Base-by-base conservation (phyloP, 2,113 vertebrate species). In the Seriola quinqueradiata region DNA sequence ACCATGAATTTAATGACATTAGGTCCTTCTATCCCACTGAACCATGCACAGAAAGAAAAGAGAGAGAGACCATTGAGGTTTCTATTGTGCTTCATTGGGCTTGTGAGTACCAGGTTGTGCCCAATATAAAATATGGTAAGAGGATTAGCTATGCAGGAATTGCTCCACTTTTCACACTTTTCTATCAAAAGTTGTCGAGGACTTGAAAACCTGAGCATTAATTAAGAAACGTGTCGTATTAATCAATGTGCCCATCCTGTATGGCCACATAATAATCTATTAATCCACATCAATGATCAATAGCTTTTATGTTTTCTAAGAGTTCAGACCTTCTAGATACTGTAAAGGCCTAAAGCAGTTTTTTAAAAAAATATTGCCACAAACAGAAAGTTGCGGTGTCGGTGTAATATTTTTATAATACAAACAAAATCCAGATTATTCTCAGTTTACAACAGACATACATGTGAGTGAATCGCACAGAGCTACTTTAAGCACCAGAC, bases 31-130 rank as follows among this genome's bases (percentile, higher is more conserved):
- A 81, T 59, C 75, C 54, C 71, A 72, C 57, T 81, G 54, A 90
- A 70, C n/a, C 77, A 57, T 91, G 81, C 70, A 79, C 68, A 79
- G 58, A 77, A 58, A 70, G 3, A 57, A 82, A 42, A 42, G 40
- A 70, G 78, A 81, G n/a, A 25, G 48, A 77, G 60, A 74, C 36
- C 55, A 75, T 55, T 73, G 77, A 79, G 55, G 42, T 74, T 65
- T 85, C 21, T 68, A 46, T 73, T 79, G 40, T 83, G 79, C 79
- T 72, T 79, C 34, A 71, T 70, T 83, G 76, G 63, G 74, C 67
- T 84, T 87, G 23, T 54, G 55, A 70, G 89, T 91, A 85, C 89
- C 90, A 90, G 88, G 87, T 87, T 88, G 88, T 84, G 80, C 82
- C 61, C 68, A 79, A 87, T 82, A 87, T 82, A 81, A 79, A 83